Conservation (phyloP, 2,888 invertebrate genomes). For the Deladenus siricidicola region DNA sequence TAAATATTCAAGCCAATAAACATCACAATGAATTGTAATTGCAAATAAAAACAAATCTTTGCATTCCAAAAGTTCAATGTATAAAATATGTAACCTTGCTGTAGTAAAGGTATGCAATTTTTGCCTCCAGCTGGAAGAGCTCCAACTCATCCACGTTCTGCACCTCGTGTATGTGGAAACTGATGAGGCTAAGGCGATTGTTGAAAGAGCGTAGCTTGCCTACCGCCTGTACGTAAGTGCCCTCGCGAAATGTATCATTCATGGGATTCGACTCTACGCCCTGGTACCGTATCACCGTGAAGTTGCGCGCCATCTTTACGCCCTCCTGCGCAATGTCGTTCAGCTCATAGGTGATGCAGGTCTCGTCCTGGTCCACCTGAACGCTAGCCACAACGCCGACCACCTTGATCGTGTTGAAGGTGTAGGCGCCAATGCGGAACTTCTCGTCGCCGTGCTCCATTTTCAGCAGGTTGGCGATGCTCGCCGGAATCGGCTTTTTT, state of each 20-base stretch:
- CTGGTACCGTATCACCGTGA: constrained; percentile 7
- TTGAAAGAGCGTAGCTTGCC: constrained; percentile 19
- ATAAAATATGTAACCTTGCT: constrained; percentile 6
- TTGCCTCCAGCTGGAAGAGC: constrained; percentile 9
- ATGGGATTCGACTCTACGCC: background rate
- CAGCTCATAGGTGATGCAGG: constrained; percentile 9
- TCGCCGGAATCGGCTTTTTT: background rate
- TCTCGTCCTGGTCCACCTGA: background rate
- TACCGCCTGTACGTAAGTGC: background rate
- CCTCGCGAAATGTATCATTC: background rate
- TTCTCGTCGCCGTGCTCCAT: background rate
- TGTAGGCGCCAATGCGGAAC: background rate
- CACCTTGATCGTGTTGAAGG: constrained; percentile 4
- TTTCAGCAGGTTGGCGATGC: background rate
- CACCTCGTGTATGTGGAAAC: constrained; percentile 12
- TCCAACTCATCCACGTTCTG: constrained; percentile 8
- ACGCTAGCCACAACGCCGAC: constrained; percentile 14
- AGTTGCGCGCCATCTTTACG: background rate
- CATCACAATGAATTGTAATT: too few relatives aligned
- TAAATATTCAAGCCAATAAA: too few relatives aligned
- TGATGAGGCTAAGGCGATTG: constrained; percentile 8
- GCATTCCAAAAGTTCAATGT: background rate
- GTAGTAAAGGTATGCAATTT: constrained; percentile 14
- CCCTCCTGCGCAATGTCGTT: constrained; percentile 1
- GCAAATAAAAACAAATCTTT: background rate